Conservation (phyloP, 2,888 invertebrate genomes). For the Adela reaumurella region DNA sequence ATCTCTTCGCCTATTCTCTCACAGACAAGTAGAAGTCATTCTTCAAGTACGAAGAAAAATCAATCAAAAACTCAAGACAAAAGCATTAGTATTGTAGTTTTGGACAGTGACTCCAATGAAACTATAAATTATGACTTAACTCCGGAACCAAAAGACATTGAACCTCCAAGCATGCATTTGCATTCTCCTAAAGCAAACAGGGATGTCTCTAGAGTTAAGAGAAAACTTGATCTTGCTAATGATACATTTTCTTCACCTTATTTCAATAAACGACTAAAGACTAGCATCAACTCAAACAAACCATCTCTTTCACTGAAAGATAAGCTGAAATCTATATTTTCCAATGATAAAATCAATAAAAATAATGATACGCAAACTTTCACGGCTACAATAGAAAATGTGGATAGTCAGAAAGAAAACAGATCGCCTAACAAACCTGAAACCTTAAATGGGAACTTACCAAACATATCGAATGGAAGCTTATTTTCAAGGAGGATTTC, state of each 20-base stretch:
- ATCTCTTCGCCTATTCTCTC: not conserved
- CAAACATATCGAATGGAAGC: too few relatives aligned
- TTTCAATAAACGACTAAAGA: constrained; percentile 35
- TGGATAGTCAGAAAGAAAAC: constrained; percentile 30
- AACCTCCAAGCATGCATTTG: too few relatives aligned
- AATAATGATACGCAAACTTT: constrained; percentile 6
- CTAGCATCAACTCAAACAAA: constrained; percentile 18
- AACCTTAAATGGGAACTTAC: too few relatives aligned
- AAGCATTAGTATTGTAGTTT: constrained; percentile 33
- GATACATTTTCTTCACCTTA: constrained; percentile 31
- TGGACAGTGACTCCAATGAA: constrained; percentile 33
- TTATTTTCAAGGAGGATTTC: too few relatives aligned
- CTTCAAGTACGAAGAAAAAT: not conserved
- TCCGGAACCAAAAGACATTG: too few relatives aligned
- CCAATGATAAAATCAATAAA: constrained; percentile 5
- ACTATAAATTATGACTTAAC: too few relatives aligned
- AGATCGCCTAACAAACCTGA: constrained; percentile 15
- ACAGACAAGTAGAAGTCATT: not conserved
- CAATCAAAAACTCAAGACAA: constrained; percentile 12
- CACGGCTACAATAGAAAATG: constrained; percentile 10
- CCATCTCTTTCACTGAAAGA: constrained; percentile 24
- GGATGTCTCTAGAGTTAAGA: constrained; percentile 18
- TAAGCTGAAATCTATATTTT: constrained; percentile 29
- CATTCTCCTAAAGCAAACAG: constrained; percentile 6
- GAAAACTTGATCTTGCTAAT: constrained; percentile 24